A percentile compares a stretch with the other conserved stretches of the same genome.
These are phyloP conservation scores for Parochlus steinenii DNA, from an alignment of 2,888 invertebrate species.

Conservation along the genomic window DNA sequence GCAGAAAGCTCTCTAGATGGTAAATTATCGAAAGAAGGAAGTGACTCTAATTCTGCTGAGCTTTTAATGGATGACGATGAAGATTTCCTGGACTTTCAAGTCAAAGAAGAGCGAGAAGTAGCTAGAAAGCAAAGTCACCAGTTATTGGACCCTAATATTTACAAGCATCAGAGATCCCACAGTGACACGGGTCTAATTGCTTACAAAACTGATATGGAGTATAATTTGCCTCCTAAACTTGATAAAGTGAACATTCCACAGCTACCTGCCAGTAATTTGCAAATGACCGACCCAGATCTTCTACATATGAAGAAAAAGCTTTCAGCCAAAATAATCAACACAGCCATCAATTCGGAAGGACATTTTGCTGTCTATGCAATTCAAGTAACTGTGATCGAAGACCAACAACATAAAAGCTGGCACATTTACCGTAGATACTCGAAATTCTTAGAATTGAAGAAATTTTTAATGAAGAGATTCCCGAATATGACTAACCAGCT, in stretches of 20 bases:
- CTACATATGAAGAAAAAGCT: conserved; percentile 13
- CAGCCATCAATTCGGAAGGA: conserved; percentile 47
- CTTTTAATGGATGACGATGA: conserved; percentile 5
- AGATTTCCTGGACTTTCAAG: conserved; percentile 2
- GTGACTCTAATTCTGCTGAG: conserved; percentile 8
- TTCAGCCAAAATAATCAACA: conserved; percentile 17
- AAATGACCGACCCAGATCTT: neutral
- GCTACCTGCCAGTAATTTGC: no score
- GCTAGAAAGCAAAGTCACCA: neutral
- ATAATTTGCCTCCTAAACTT: no score
- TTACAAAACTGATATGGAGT: no score
- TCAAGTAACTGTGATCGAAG: conserved; percentile 46
- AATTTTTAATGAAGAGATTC: conserved; percentile 33
- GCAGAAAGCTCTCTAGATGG: neutral
- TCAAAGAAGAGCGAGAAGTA: no score
- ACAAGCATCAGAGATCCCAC: conserved; percentile 17
- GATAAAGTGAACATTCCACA: no score
- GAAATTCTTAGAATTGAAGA: conserved; percentile 81
- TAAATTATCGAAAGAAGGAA: neutral
- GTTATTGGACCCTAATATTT: conserved; percentile 14
- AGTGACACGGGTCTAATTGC: conserved; percentile 15
- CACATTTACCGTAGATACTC: conserved; percentile 86
- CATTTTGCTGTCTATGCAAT: conserved; percentile 81
- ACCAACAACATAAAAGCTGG: conserved; percentile 54
- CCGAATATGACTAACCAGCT: conserved; percentile 22